Evolutionary conservation across 30 jellyfish, hydroid and myxozoan genomes (phyloP).

Genomic region (Turritopsis dohrnii): DNA sequence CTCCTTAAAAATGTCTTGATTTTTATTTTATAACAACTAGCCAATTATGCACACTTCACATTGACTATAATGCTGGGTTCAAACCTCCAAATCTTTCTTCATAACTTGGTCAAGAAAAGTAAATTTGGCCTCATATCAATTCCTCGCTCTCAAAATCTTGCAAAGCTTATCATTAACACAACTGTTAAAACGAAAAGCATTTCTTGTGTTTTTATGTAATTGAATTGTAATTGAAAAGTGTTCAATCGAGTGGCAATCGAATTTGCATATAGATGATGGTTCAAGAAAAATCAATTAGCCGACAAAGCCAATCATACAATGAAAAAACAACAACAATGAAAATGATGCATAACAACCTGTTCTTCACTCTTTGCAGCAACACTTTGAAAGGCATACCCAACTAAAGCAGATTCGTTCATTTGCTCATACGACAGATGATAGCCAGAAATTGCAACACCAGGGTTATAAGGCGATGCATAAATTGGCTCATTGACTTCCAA

Average conservation of each 20-base stretch:
- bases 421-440: conserved; percentile 15
- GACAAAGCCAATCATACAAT: background rate
- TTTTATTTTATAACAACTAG: no score
- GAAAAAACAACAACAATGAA: no score
- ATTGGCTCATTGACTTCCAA: conserved; percentile 54
- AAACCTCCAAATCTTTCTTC: no score
- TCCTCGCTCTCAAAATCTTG: no score
- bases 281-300: background rate
- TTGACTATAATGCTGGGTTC: no score
- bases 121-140: no score
- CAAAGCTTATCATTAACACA: background rate
- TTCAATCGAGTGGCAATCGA: no score
- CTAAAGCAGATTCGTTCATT: background rate
- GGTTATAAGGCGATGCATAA: conserved; percentile 59
- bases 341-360: background rate
- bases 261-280: no score
- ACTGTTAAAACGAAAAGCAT: background rate
- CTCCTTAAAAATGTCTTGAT: no score
- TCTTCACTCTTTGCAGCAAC: background rate
- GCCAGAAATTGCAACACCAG: conserved; percentile 82
- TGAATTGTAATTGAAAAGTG: no score
- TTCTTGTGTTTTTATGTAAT: background rate
- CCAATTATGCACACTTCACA: no score
- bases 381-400: conserved; percentile 25
- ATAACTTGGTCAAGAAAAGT: no score